phyloP scores from a whole-genome alignment of 2,888 invertebrate genomes.

The Sarcophaga carnaria region DNA sequence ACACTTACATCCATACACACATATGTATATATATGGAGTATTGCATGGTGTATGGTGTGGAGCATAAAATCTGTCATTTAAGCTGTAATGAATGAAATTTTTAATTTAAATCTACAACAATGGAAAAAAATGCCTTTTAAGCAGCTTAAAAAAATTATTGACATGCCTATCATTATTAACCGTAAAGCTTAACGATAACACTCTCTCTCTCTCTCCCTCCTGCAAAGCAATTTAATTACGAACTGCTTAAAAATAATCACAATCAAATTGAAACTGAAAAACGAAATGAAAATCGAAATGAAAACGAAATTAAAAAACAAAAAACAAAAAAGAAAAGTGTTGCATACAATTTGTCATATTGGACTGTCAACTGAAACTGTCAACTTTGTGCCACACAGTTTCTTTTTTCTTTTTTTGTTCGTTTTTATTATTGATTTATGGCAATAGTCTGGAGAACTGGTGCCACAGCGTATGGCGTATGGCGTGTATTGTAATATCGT shows the following conservation, averaged over 20 bases:
- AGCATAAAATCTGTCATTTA: too few relatives aligned
- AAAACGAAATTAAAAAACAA: conserved; percentile 16
- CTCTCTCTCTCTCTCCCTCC: background rate
- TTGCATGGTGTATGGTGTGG: background rate
- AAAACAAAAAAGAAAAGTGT: conserved; percentile 26
- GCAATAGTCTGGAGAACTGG: conserved; percentile 28
- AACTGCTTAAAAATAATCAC: background rate
- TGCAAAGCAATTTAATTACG: background rate
- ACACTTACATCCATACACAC: background rate
- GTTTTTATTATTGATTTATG: conserved; percentile 63
- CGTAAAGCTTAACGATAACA: background rate
- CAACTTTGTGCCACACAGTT: conserved; percentile 30
- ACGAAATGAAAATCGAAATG: background rate
- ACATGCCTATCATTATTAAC: conserved; percentile 12
- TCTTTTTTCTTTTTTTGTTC: background rate
- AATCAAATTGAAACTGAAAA: background rate
- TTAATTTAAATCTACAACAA: conserved; percentile 40
- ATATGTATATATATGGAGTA: conserved; percentile 19
- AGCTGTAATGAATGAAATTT: conserved; percentile 25
- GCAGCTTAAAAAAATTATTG: conserved; percentile 44
- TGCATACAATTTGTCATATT: conserved; percentile 51
- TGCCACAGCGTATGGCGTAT: conserved; percentile 8
- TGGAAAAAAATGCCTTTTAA: background rate
- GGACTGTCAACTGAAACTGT: conserved; percentile 50
- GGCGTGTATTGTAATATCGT: background rate